Base-by-base conservation (phyloP, 2,113 vertebrate genomes). In the Salvator merianae region DNA sequence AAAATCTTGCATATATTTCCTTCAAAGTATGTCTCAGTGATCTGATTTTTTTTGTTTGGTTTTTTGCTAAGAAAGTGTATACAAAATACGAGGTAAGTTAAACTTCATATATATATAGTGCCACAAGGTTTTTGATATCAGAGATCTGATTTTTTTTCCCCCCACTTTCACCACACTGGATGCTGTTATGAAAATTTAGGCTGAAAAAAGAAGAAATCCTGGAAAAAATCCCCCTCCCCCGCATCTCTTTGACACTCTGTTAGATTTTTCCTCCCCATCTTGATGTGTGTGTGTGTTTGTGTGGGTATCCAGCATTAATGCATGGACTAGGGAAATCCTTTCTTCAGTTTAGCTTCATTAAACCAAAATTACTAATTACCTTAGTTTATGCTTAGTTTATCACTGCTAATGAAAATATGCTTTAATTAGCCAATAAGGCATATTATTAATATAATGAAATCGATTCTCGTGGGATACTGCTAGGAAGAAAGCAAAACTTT, bases 401-500 rank as follows among this genome's bases (percentile, higher is more conserved):
- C 74, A 63, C 72, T 84, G 84, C 5, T 91, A 92, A 85, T 82
- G 84, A 91, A 91, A 90, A 72, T 32, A 90, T 3, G 81, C 9
- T 75, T 79, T 89, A 74, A 91, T 84, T 87, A 87, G 81, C 50
- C 76, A 79, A 81, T 82, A 92, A 32, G 86, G 40, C 20, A 78
- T 82, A 71, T n/a, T 80, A 73, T 90, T 83, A 12, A 34, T 66
- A 70, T 82, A 20, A 81, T 36, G 2, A 91, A 93, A 92, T 85
- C 73, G 82, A 76, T 50, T 76, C 88, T 66, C 85, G 22, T 83
- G 76, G 77, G 77, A 91, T 86, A 69, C 69, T 34, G 70, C 53
- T 90, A 90, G 82, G 85, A 93, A 53, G 81, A 82, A 92, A 69
- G 77, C 55, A 10, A 59, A 94, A 86, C 68, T 86, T 86, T 77